Base-by-base conservation (phyloP, 2,797 vertebrate species). In the Sciaenops ocellatus region DNA sequence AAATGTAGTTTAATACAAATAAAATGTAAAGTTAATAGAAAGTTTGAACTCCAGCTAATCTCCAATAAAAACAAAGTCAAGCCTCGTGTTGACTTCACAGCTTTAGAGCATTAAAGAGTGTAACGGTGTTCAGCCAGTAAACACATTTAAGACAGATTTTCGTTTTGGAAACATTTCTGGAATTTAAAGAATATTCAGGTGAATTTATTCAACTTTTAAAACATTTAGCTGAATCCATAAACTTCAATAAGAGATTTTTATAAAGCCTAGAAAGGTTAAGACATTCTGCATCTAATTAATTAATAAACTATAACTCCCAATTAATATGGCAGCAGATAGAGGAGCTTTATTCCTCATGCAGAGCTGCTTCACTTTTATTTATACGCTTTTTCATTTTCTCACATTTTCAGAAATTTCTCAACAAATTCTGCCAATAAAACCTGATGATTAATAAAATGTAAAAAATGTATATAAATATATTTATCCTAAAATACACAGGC, bases 81-180 rank as follows among this genome's bases (percentile, higher is more conserved):
- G 28, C 17, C 6, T 15, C 11, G 9, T 34, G 11, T 18, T 50
- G 3, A n/a, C 13, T 13, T 7, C 2, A n/a, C 30, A 62, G 41
- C 13, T 61, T 24, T 11, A 20, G 5, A 60, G 12, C 41, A 22
- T 47, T 34, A 34, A 26, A 6, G 3, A n/a, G 8, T 51, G 28
- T 26, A 10, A 18, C 44, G 2, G 7, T 5, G 1, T 20, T 47
- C 16, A 11, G 22, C 18, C 4, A 38, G n/a, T 20, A 13, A 41
- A 54, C 2, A 51, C 0, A 46, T 6, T 52, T 16, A 15, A 1
- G 5, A 28, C 3, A 48, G 16, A 13, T 55, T 72, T 76, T 55
- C 55, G 57, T 62, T 78, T 48, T 41, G 30, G 6, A 50, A 22
- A 11, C 8, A 30, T 75, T 57, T 72, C 7, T 20, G 15, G 28